These are phyloP conservation scores for Phoeniculus purpureus DNA, from an alignment of 2,797 vertebrate species.

Conservation along the genomic window DNA sequence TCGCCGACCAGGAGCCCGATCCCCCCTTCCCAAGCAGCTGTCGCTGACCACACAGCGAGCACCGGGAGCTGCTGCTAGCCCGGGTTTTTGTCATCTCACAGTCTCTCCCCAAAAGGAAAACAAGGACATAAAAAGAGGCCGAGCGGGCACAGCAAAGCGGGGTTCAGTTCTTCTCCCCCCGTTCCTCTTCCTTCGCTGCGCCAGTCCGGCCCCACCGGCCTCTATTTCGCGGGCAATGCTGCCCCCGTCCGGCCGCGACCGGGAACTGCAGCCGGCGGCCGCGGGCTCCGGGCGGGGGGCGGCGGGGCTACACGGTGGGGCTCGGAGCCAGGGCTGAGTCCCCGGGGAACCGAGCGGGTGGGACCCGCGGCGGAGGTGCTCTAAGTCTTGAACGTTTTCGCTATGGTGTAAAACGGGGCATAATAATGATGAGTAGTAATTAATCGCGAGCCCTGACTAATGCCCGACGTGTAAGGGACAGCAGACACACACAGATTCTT, in stretches of 20 bases:
- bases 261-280: neutral
- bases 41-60: neutral
- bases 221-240: constrained; percentile 73
- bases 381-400: too few species aligned
- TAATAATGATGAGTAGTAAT: too few species aligned
- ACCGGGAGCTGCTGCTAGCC: neutral
- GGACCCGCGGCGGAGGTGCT: too few species aligned
- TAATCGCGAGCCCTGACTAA: too few species aligned
- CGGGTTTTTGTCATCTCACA: neutral
- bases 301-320: neutral
- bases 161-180: neutral
- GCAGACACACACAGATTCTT: fast-evolving
- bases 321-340: neutral
- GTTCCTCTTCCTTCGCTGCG: too few species aligned
- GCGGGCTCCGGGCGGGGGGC: neutral
- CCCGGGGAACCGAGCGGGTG: too few species aligned
- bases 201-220: too few species aligned
- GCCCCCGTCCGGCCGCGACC: constrained; percentile 38
- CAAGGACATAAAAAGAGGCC: neutral
- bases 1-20: too few species aligned
- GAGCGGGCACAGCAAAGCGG: fast-evolving
- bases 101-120: neutral
- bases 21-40: neutral
- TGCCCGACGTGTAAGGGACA: fast-evolving
- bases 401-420: too few species aligned